Evolutionary conservation across 53 echinoderm and acorn worm species (phyloP), one percentile per base, ranked within the genome.

Genomic region (Crossaster papposus): DNA sequence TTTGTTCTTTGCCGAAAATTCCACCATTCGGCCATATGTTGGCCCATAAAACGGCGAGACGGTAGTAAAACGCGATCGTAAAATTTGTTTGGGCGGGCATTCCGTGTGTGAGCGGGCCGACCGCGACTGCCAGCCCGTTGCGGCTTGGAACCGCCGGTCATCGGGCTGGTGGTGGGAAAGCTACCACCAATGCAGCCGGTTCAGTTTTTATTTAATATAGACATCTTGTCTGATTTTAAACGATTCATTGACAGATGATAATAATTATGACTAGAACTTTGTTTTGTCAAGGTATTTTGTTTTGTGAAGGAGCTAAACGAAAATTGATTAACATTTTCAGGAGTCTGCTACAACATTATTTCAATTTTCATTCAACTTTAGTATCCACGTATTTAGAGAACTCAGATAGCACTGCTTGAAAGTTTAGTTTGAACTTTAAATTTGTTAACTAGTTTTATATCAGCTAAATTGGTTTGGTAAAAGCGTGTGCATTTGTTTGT

Each of bases 1-100:
- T 84, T 84, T 84, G 84, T 70, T 84, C 73, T 84, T 84, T 30
- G 84, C 84, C 84, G 84, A 84, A 84, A 84, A 84, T 84, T 84
- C 84, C 84, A 51, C 51, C 71, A 51, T 73, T 72, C 30, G 84
- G 84, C 84, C 84, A 84, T 71, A 84, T 84, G 84, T 72, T 52
- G 84, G 73, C 54, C 70, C 84, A 84, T 84, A 84, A 84, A 84
- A 72, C 33, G 84, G 30, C 81, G 81, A 81, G 81, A 81, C 84
- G 71, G 83, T 70, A 65, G 83, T 83, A 83, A 83, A 83, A 83
- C 0, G 18, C 23, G 84, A 84, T 84, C 84, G 84, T 84, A 84
- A 84, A 84, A 84, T 53, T 84, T 84, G 84, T 84, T 84, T 84
- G 84, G 84, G 84, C 84, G 71, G 84, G 70, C 29, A 13, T 1